Base-by-base conservation (phyloP, 2,888 invertebrate species). In the Pristionchus fissidentatus region DNA sequence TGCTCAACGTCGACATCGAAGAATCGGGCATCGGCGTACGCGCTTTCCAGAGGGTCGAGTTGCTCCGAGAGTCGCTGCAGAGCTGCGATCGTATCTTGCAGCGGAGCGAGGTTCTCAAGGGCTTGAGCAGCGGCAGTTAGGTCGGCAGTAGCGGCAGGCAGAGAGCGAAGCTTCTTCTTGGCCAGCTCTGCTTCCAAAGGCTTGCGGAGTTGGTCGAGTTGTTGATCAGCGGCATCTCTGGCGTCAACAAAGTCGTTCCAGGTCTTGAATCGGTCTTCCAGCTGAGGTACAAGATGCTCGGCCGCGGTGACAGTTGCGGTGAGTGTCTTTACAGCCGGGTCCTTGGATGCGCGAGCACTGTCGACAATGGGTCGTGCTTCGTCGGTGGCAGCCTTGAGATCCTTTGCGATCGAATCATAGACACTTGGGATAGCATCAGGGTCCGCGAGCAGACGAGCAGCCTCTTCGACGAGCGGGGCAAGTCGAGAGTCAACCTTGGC, bases 1-100 rank as follows among this genome's bases (percentile, higher is more conserved):
- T 90, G 88, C 70, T 90, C 89, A 73, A 87, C 84, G 57, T 90
- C 89, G 13, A 88, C 87, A 73, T 90, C 89, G 81, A 88, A 84
- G 86, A 89, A 90, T 57, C 90, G 88, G 15, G 87, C 85, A 29
- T 90, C 90, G 41, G 88, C 87, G 66, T 86, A 84, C 26, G 85
- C 88, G 46, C 84, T 86, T 66, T 87, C 90, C 46, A 89, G 86
- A 79, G 89, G 89, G 41, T 85, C 60, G 41, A 85, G 60, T 29
- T 62, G 78, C 35, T 78, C 78, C 35, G 78, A 78, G 3, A 78
- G 78, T 43, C 84, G 84, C 85, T 89, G 87, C 85, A 90, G 85
- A 57, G 84, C 84, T 62, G 55, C 62, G 43, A 85, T 85, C 49
- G 84, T 86, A 57, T 80, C 85, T 57, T 85, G 83, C 43, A 88